Conservation (phyloP, 1,140 invertebrate genomes). For the Rhizoglyphus robini region DNA sequence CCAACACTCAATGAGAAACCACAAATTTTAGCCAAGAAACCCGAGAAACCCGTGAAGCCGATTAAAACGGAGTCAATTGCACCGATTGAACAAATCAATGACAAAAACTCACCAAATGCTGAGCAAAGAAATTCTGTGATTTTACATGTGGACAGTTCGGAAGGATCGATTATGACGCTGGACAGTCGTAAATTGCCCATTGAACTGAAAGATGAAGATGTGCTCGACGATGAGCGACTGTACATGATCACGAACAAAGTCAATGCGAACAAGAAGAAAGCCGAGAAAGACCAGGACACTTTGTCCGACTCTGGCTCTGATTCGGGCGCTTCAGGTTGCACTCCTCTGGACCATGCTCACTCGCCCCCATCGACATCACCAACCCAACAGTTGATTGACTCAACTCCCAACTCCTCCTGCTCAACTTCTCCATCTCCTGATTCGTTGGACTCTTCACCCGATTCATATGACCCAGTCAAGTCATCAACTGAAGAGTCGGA, state of each 20-base stretch:
- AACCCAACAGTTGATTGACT: not conserved
- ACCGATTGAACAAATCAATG: too few species aligned
- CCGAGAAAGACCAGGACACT: not conserved
- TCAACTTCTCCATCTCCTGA: not conserved
- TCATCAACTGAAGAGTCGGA: not conserved
- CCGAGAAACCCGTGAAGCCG: too few species aligned
- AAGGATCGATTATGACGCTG: not conserved
- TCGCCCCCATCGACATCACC: not conserved
- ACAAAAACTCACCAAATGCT: too few species aligned
- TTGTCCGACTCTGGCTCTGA: not conserved
- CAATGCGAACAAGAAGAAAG: not conserved
- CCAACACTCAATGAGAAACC: too few species aligned
- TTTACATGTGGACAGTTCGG: too few species aligned
- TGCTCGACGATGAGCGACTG: not conserved
- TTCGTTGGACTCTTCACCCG: conserved; percentile 7
- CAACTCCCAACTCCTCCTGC: not conserved
- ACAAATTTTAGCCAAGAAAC: too few species aligned
- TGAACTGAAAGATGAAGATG: not conserved
- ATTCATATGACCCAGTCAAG: conserved; percentile 3
- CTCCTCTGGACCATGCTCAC: not conserved
- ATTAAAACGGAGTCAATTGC: too few species aligned
- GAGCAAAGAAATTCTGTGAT: too few species aligned
- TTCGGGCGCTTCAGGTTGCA: not conserved
- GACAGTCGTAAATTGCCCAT: not conserved
- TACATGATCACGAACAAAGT: not conserved